A percentile compares a stretch with the other conserved stretches of the same genome.
Conservation (phyloP, 2,113 vertebrate genomes). For the Grantiella picta region DNA sequence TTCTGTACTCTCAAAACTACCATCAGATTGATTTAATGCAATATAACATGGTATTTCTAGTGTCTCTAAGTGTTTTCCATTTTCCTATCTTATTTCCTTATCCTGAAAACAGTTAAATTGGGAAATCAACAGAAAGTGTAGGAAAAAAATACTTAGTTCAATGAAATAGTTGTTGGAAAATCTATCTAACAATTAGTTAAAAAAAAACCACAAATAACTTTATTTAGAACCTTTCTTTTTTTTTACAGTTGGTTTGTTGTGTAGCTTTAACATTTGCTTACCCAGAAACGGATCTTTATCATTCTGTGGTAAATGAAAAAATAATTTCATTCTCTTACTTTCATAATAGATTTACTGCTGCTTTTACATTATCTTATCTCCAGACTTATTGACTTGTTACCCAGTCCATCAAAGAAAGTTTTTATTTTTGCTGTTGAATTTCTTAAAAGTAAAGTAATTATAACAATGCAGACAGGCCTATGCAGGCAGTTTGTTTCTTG, state of each 20-base stretch:
- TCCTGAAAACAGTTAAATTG: not conserved
- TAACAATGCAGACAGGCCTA: not conserved
- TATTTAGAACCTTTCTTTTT: not conserved
- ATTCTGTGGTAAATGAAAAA: not conserved
- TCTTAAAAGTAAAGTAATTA: not conserved
- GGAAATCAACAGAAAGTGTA: not conserved
- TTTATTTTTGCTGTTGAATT: not conserved
- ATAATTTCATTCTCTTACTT: not conserved
- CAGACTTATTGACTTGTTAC: not conserved
- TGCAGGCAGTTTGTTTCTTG: not conserved
- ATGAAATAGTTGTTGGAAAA: not conserved
- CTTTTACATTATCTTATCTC: not conserved
- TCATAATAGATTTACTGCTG: not conserved
- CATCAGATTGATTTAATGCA: not conserved
- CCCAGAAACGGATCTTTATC: not conserved
- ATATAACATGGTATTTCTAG: not conserved
- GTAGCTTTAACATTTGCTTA: not conserved
- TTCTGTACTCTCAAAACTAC: not conserved
- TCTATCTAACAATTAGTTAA: not conserved
- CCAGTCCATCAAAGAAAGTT: not conserved
- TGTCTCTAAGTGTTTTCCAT: not conserved
- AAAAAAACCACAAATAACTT: not conserved
- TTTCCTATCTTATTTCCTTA: not conserved
- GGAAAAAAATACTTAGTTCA: not conserved
- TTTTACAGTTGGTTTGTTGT: not conserved